A percentile compares a stretch with the other conserved stretches of the same genome.
Conservation (phyloP, 2,113 vertebrate genomes). For the Plestiodon gilberti region DNA sequence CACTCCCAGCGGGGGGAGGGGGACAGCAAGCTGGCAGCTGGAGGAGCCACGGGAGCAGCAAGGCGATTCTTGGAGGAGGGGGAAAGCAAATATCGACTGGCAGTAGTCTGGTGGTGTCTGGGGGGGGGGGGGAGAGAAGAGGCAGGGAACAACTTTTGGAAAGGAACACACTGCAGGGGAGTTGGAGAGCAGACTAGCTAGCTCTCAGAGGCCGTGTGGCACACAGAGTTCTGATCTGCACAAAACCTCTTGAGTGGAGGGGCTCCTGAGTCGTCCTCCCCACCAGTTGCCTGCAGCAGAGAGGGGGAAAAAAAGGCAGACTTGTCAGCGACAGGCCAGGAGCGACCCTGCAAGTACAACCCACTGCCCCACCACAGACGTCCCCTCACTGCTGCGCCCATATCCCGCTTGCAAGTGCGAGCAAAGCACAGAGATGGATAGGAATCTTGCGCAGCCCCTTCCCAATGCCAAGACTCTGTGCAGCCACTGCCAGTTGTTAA, state of each 20-base stretch:
- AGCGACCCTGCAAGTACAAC: too few species aligned
- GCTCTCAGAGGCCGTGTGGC: slow-evolving; percentile 81
- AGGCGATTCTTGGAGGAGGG: neutral
- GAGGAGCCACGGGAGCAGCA: neutral
- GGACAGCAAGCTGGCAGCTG: neutral
- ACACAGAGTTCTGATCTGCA: slow-evolving; percentile 82
- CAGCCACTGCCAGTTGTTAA: too few species aligned
- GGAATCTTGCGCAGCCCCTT: too few species aligned
- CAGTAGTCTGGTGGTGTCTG: rapidly evolving
- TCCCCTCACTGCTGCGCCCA: too few species aligned
- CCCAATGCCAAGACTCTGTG: too few species aligned
- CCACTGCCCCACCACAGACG: too few species aligned
- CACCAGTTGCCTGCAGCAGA: slow-evolving; percentile 75
- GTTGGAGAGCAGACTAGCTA: slow-evolving; percentile 69
- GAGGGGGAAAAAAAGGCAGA: neutral
- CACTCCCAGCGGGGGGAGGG: neutral
- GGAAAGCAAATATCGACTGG: slow-evolving; percentile 1
- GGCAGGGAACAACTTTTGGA: neutral
- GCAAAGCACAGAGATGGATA: too few species aligned
- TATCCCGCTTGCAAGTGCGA: too few species aligned
- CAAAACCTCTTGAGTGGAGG: slow-evolving; percentile 94
- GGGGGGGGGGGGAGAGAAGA: too few species aligned
- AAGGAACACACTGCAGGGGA: neutral
- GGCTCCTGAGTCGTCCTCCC: slow-evolving; percentile 82
- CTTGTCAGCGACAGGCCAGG: too few species aligned